Evolutionary conservation across 2,797 vertebrate genomes (phyloP).

Genomic region (Poecilia gillii): DNA sequence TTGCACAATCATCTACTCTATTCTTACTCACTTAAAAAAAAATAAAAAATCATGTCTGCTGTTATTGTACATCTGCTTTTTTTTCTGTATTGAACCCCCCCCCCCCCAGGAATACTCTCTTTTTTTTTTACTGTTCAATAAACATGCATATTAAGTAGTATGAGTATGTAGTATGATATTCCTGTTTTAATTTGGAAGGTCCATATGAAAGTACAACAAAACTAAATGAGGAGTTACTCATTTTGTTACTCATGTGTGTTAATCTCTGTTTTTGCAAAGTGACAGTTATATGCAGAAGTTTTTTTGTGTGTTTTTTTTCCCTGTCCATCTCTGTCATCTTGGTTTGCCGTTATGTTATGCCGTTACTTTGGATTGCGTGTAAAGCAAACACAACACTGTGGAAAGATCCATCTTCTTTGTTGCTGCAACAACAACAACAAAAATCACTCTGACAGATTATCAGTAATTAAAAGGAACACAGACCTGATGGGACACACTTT

Average conservation of each 20-base stretch:
- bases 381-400: background rate
- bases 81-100: background rate
- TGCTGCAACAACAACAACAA: background rate
- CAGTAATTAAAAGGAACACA: background rate
- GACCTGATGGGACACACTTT: background rate
- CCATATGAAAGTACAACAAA: background rate
- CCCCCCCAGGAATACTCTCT: background rate
- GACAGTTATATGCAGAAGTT: background rate
- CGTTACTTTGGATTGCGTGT: background rate
- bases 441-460: background rate
- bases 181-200: background rate
- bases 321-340: background rate
- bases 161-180: no score
- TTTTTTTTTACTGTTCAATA: background rate
- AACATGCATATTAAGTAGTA: no score
- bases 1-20: no score
- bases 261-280: background rate
- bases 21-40: no score
- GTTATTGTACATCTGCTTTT: background rate
- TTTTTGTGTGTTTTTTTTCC: background rate
- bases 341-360: background rate
- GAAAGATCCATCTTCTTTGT: background rate
- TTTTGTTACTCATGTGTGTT: background rate
- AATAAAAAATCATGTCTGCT: no score
- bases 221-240: background rate